Evolutionary conservation across 2,797 vertebrate genomes (phyloP).

Genomic region (Sebastes vulpes): DNA sequence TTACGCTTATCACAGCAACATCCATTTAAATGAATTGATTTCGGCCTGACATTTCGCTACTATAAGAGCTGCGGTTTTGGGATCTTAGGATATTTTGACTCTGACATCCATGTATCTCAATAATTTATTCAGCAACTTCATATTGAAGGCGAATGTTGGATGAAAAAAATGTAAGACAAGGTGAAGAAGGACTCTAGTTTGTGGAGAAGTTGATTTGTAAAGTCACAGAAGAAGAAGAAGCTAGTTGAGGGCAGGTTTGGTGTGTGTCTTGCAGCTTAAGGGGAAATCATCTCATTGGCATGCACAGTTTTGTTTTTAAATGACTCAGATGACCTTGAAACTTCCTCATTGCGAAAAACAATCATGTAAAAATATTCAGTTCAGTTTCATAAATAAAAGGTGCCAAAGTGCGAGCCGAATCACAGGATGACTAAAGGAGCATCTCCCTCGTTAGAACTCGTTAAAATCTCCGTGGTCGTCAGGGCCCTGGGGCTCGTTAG

Average conservation of each 20-base stretch:
- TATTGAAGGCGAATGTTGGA: background rate
- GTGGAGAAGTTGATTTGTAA: background rate
- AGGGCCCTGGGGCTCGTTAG: constrained; percentile 60
- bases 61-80: too few species aligned
- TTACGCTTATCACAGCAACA: background rate
- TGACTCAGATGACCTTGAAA: constrained; percentile 5
- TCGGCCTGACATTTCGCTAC: background rate
- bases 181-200: background rate
- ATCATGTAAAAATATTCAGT: background rate
- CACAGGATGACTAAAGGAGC: constrained; percentile 23
- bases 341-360: background rate
- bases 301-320: background rate
- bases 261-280: background rate
- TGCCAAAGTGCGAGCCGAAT: constrained; percentile 9
- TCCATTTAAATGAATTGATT: background rate
- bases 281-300: background rate
- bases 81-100: background rate
- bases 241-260: background rate
- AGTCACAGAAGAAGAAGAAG: background rate
- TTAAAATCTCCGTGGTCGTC: constrained; percentile 56
- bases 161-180: background rate
- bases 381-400: background rate
- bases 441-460: constrained; percentile 61
- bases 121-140: background rate
- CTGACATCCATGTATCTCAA: background rate